Base-by-base conservation (phyloP, 1,140 invertebrate genomes). In the Eulimnadia texana region DNA sequence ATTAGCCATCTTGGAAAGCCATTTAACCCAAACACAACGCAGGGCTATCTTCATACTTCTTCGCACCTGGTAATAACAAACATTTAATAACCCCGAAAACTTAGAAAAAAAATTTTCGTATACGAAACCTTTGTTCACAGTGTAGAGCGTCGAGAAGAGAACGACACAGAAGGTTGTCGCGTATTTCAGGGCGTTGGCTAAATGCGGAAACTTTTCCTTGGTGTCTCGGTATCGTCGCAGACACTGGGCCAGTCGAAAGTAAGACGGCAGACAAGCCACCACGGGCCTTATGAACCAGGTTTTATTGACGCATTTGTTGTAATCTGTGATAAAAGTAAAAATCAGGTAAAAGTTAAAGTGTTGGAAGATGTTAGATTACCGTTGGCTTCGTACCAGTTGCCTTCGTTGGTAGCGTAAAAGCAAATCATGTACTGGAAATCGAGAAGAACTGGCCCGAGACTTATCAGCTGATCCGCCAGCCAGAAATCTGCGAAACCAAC, bases 401-500 rank as follows among this genome's bases (percentile, higher is more conserved):
- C 67, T 27, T 66, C 60, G n/a, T 64, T 66, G 16, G 81, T 84
- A 1, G 84, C 72, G 63, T 90, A 91, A 70, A 90, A 90, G 62
- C 86, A 88, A 2, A 90, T 73, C 59, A 98, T 82, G 74, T 90
- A 99, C 66, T 98, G 90, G 67, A 98, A 85, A 75, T 99, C 97
- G 1, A 93, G 73, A 60, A 99, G 83, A 1, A 90, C 86, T 0
- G 85, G 86, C 0, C 84, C 84, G 50, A 99, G 77, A 64, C 92
- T 97, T 70, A 97, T 99, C 65, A 98, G 78, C 72, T 99, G 97
- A 79, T 99, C 97, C 28, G 93, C 96, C 67, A 99, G 80, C 97
- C 97, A 99, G 81, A 99, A 99, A 77, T 99, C 96, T 27, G 96
- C 93, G 74, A 99, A 99, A 51, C 88, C 84, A 3, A 99, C 96